These are phyloP conservation scores for Proales similis DNA, from an alignment of 1,140 invertebrate species.

Conservation along the genomic window DNA sequence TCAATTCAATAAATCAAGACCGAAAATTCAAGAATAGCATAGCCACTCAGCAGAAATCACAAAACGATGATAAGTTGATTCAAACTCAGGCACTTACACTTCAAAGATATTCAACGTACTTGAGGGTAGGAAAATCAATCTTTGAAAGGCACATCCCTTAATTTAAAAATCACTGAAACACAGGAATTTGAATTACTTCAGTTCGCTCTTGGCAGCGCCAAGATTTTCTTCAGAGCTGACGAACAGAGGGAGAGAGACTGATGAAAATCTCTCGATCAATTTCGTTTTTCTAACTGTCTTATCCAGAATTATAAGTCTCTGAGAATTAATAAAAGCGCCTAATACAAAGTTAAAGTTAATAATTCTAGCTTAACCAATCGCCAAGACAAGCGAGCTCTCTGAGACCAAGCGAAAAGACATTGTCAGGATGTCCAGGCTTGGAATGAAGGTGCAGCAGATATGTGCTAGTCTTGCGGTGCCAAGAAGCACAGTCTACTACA, in stretches of 20 bases:
- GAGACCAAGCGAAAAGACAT: no score
- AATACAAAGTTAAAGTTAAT: no score
- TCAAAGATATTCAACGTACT: slow-evolving; percentile 70
- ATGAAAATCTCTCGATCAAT: neutral
- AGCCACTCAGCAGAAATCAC: slow-evolving; percentile 41
- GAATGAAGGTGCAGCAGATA: no score
- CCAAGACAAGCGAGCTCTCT: no score
- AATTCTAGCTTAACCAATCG: no score
- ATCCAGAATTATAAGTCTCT: slow-evolving; percentile 3
- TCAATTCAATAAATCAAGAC: neutral
- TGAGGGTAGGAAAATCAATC: slow-evolving; percentile 55
- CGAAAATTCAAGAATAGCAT: neutral
- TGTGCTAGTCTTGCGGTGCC: no score
- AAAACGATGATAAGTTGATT: slow-evolving; percentile 71
- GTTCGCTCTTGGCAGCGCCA: slow-evolving; percentile 82
- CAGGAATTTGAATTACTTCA: slow-evolving; percentile 81
- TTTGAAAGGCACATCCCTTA: slow-evolving; percentile 27
- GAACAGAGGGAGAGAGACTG: slow-evolving; percentile 2
- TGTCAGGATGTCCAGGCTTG: no score
- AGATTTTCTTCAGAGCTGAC: slow-evolving; percentile 72
- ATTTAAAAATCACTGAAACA: slow-evolving; percentile 42
- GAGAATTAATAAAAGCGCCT: no score
- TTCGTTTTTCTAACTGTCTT: neutral
- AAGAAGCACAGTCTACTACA: no score
- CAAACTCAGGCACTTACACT: slow-evolving; percentile 86